Conservation (phyloP, 2,113 vertebrate genomes). For the Eclectus roratus region DNA sequence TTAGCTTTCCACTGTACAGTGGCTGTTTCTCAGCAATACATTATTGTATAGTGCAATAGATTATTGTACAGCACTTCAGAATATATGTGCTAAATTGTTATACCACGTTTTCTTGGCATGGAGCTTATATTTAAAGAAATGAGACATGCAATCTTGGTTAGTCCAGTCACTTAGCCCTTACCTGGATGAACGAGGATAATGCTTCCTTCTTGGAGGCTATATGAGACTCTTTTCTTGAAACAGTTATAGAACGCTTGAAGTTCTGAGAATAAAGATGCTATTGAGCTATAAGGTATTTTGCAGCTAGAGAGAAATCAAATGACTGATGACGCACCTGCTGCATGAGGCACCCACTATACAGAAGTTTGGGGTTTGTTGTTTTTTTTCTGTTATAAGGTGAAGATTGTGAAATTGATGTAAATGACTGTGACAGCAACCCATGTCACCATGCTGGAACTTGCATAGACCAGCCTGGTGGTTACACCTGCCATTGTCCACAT, state of each 20-base stretch:
- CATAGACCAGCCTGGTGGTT: slow-evolving; percentile 91
- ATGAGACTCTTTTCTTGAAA: not conserved
- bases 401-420: slow-evolving; percentile 89
- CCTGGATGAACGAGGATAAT: not conserved
- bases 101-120: not conserved
- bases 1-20: not conserved
- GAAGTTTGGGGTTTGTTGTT: not conserved
- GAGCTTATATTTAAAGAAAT: not conserved
- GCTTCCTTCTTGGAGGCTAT: not conserved
- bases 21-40: not conserved
- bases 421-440: slow-evolving; percentile 93
- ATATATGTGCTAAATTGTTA: not conserved
- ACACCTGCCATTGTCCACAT: slow-evolving; percentile 90
- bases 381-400: slow-evolving; percentile 75
- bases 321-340: not conserved
- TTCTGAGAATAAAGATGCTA: not conserved
- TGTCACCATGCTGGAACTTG: slow-evolving; percentile 94
- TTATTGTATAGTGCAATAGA: not conserved
- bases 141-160: not conserved
- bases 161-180: not conserved
- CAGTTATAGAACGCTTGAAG: not conserved
- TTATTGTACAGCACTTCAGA: not conserved
- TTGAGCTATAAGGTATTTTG: not conserved
- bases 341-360: not conserved
- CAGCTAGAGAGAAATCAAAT: not conserved